Evolutionary conservation across 2,888 invertebrate genomes (phyloP), one percentile per base, ranked within the genome.

Genomic region (Conus canariensis): DNA sequence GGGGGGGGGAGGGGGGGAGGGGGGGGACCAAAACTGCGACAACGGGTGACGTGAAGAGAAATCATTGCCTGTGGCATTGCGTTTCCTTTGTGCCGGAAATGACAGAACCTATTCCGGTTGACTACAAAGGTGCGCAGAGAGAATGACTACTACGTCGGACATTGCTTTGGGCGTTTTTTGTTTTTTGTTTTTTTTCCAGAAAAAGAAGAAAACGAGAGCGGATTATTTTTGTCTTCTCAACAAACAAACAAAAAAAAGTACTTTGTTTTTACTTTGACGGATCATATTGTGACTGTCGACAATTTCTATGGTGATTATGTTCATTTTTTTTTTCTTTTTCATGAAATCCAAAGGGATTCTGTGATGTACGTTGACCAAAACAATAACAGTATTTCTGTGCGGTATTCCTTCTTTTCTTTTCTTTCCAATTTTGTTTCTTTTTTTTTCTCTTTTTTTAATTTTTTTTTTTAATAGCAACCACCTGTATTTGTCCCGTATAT

Each of bases 281-380:
- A 59, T 25, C 60, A 64, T 70, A 85, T 25, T 85, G 67, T 30
- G 64, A 25, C 19, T 67, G 14, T 30, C n/a, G 45, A 67, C 25
- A 86, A 86, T 10, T 30, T 45, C 45, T 80, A 85, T 86, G 86
- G 86, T 67, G 86, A 86, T 86, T 82, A 5, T 77, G 25, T 77
- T 77, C 25, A 12, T 30, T 80, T 16, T 80, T 8, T 25, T 30
- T 80, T 80, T 80, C 6, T 80, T 30, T 60, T 86, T 64, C 14
- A 45, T 86, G 86, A 86, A 86, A 86, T 86, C 86, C 86, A 67
- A 12, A 7, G 25, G n/a, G 25, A 7, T 67, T 59, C 86, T 86
- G 86, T 86, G 86, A 86, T 86, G 86, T 25, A 67, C 19, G 45
- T 64, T 86, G 86, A 86, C 86, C 86, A 86, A 86, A 86, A 80